A percentile compares a stretch with the other conserved stretches of the same genome.
Conservation (phyloP, 1,140 invertebrate genomes). For the Solenopsis fugax region DNA sequence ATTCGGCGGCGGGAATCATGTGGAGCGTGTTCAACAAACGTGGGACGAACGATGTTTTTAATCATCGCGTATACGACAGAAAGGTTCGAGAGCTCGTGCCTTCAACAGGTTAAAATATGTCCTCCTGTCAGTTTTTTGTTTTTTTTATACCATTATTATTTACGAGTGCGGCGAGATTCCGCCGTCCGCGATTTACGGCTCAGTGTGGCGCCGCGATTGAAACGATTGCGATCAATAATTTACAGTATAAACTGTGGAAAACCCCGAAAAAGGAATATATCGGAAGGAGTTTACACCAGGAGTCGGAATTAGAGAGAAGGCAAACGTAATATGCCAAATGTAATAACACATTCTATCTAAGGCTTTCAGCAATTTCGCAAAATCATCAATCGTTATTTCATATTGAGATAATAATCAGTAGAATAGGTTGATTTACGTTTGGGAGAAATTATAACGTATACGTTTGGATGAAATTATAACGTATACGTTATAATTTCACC, state of each 20-base stretch:
- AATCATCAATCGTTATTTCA: not conserved
- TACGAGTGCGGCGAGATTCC: slow-evolving; percentile 19
- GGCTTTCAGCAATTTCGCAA: not conserved
- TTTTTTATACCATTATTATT: slow-evolving; percentile 32
- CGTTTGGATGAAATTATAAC: too few relatives aligned
- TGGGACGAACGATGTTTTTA: slow-evolving; percentile 17
- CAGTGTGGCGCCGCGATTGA: not conserved
- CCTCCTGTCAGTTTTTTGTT: not conserved
- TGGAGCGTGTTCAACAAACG: slow-evolving; percentile 21
- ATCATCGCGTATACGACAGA: slow-evolving; percentile 5
- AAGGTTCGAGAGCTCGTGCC: not conserved
- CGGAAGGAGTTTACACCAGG: not conserved
- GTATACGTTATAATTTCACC: not conserved
- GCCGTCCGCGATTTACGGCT: slow-evolving; percentile 8
- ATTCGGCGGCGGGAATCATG: slow-evolving; percentile 17
- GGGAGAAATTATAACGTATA: not conserved
- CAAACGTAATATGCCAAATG: not conserved
- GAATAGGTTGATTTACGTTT: not conserved
- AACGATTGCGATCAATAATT: slow-evolving; percentile 38
- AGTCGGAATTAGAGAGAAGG: not conserved
- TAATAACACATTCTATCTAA: slow-evolving; percentile 17
- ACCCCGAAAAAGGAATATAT: not conserved
- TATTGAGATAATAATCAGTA: not conserved
- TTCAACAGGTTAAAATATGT: slow-evolving; percentile 59
- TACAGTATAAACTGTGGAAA: not conserved